Percentiles rank a stretch among this genome's conserved stretches.
Evolutionary conservation across 2,888 invertebrate genomes (phyloP).

Genomic region (Acleris cristana): DNA sequence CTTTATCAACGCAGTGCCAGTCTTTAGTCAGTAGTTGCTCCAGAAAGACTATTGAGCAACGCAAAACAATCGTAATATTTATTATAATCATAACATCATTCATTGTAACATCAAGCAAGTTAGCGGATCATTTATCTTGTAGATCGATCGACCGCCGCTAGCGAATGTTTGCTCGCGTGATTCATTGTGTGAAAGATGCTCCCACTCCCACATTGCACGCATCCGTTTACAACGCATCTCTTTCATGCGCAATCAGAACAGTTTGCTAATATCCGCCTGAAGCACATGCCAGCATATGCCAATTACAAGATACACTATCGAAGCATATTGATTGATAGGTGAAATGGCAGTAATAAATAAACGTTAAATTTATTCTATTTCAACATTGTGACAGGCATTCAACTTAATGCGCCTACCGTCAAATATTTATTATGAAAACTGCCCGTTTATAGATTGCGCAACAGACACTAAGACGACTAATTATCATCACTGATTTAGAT

Average conservation of each 20-base stretch:
- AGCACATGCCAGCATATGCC: conserved; percentile 16
- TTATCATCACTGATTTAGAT: conserved; percentile 42
- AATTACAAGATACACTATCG: conserved; percentile 21
- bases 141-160: conserved; percentile 14
- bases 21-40: not conserved
- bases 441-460: conserved; percentile 31
- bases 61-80: conserved; percentile 19
- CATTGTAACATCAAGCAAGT: conserved; percentile 17
- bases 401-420: conserved; percentile 29
- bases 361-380: conserved; percentile 30
- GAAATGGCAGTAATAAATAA: conserved; percentile 31
- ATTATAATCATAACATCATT: conserved; percentile 24
- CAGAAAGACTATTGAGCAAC: conserved; percentile 16
- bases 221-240: conserved; percentile 2
- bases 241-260: not conserved
- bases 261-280: conserved; percentile 12
- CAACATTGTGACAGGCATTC: conserved; percentile 36
- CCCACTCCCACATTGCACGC: not conserved
- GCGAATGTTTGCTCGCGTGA: not conserved
- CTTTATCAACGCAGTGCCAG: too few species aligned
- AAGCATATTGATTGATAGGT: conserved; percentile 24
- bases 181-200: conserved; percentile 2
- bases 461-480: conserved; percentile 37
- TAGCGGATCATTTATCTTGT: conserved; percentile 13
- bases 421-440: conserved; percentile 30